phyloP scores from a whole-genome alignment of 2,113 vertebrate species.

The Atherinomorus stipes region DNA sequence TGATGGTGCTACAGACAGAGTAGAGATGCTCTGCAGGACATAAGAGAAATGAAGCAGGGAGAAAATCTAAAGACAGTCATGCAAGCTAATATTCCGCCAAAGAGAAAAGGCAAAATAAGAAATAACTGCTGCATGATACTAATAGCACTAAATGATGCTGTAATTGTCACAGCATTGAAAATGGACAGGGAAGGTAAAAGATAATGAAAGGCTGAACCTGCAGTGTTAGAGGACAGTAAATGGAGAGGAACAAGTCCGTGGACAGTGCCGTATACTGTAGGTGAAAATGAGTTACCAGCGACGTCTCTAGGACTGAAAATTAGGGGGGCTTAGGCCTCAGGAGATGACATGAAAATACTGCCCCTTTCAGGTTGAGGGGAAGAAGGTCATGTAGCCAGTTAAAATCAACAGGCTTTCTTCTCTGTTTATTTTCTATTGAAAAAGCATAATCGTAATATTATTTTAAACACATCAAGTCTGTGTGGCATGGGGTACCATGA shows the following conservation, averaged over 20 bases:
- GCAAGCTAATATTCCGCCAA: slow-evolving; percentile 10
- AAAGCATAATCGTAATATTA: too few species aligned
- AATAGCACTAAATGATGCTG: slow-evolving; percentile 13
- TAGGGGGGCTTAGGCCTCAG: too few species aligned
- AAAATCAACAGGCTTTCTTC: too few species aligned
- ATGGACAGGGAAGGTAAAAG: not conserved
- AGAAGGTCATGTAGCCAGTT: too few species aligned
- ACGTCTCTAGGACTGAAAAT: too few species aligned
- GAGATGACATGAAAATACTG: too few species aligned
- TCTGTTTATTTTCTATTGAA: too few species aligned
- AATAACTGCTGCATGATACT: not conserved
- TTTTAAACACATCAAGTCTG: too few species aligned
- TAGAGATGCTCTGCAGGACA: slow-evolving; percentile 40
- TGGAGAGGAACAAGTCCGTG: not conserved
- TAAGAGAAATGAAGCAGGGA: slow-evolving; percentile 50
- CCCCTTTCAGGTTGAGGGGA: too few species aligned
- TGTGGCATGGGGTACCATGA: too few species aligned
- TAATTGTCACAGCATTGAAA: not conserved
- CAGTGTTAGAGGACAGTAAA: not conserved
- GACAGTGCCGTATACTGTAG: not conserved
- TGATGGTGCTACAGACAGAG: slow-evolving; percentile 38
- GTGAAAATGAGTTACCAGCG: not conserved
- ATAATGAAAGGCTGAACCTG: not conserved
- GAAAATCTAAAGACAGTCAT: slow-evolving; percentile 34
- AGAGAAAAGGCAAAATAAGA: slow-evolving; percentile 2